Percentiles rank a stretch among this genome's conserved stretches.
These are phyloP conservation scores for Plagodis dolabraria DNA, from an alignment of 2,888 invertebrate genomes.

Conservation along the genomic window DNA sequence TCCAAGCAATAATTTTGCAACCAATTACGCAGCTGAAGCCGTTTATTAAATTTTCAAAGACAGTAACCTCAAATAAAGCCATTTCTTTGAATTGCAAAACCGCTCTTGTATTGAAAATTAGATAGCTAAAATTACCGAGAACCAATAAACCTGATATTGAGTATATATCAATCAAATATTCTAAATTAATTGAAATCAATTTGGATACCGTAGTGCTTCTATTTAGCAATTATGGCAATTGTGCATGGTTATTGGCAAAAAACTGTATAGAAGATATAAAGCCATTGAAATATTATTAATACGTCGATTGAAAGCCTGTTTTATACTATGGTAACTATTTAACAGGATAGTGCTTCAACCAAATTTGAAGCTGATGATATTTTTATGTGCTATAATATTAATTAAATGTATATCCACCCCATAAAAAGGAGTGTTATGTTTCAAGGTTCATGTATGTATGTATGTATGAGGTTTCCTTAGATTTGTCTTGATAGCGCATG, in stretches of 20 bases:
- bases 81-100: too few species aligned
- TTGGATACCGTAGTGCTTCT: constrained; percentile 23
- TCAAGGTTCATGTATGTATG: too few species aligned
- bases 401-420: too few species aligned
- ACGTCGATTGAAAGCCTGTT: constrained; percentile 32
- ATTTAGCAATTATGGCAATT: constrained; percentile 29
- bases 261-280: constrained; percentile 7
- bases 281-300: constrained; percentile 8
- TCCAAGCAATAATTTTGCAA: too few species aligned
- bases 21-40: too few species aligned
- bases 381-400: neutral
- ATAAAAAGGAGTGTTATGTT: too few species aligned
- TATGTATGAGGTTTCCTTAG: too few species aligned
- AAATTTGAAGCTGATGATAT: neutral
- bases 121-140: constrained; percentile 10
- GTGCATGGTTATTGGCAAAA: constrained; percentile 27
- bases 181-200: constrained; percentile 31
- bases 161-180: constrained; percentile 36
- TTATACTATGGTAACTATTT: constrained; percentile 13
- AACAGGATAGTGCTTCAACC: constrained; percentile 9
- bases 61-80: too few species aligned
- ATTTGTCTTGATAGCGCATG: too few species aligned
- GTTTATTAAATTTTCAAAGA: too few species aligned
- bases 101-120: too few species aligned
- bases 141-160: constrained; percentile 40